Evolutionary conservation across 2,113 vertebrate species (phyloP).

Genomic region (Salvelinus fontinalis): DNA sequence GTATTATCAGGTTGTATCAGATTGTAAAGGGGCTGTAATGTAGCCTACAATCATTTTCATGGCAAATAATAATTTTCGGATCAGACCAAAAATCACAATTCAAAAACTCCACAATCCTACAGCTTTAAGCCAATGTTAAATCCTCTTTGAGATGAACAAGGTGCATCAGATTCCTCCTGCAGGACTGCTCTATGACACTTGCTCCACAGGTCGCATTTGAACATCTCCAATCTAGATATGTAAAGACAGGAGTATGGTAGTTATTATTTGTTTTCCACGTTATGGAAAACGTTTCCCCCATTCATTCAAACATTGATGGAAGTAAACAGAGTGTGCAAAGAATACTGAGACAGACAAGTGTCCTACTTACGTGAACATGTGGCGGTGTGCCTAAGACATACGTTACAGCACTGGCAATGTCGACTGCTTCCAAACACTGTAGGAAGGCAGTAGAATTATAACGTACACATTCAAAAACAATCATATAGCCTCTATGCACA

Average conservation of each 20-base stretch:
- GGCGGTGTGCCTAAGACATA: conserved; percentile 79
- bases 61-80: background rate
- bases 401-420: conserved; percentile 79
- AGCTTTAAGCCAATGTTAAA: background rate
- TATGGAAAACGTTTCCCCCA: background rate
- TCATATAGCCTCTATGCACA: background rate
- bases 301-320: background rate
- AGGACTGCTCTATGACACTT: conserved; percentile 71
- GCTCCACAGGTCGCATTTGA: conserved; percentile 82
- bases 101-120: too few species aligned
- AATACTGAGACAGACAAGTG: background rate
- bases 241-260: conserved; percentile 19
- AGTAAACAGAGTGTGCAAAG: too few species aligned
- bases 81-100: too few species aligned
- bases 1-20: too few species aligned
- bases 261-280: background rate
- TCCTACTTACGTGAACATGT: conserved; percentile 78
- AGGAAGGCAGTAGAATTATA: background rate
- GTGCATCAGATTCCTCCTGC: background rate
- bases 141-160: background rate
- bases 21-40: too few species aligned
- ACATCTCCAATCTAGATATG: conserved; percentile 83
- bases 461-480: background rate
- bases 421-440: conserved; percentile 82
- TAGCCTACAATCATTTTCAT: background rate